phyloP scores from a whole-genome alignment of 1,140 invertebrate species.

The Holcopasites calliopsidis region DNA sequence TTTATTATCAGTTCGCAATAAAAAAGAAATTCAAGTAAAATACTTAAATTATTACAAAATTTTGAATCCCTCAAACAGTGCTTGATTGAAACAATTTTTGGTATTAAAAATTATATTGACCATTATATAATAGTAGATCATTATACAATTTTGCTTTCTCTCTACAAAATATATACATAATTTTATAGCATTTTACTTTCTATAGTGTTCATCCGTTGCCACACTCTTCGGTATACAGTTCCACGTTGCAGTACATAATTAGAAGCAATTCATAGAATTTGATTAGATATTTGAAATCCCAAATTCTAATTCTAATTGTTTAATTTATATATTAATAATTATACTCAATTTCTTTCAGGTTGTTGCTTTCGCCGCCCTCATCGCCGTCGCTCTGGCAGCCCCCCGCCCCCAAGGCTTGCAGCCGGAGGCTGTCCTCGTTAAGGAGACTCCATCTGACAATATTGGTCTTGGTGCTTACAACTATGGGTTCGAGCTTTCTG shows the following conservation, averaged over 20 bases:
- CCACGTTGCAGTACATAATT: neutral
- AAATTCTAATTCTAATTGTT: neutral
- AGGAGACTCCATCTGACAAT: conserved; percentile 70
- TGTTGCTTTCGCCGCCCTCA: conserved; percentile 64
- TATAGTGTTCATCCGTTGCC: no score
- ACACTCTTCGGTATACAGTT: no score
- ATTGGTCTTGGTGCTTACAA: conserved; percentile 75
- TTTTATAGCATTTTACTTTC: no score
- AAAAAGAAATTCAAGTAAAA: neutral
- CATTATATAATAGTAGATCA: no score
- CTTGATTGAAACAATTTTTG: no score
- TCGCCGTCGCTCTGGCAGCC: conserved; percentile 69
- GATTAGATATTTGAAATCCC: neutral
- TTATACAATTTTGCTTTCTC: no score
- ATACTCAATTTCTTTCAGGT: conserved; percentile 48
- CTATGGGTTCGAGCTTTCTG: conserved; percentile 81
- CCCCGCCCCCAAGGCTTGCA: conserved; percentile 29
- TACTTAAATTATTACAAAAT: neutral
- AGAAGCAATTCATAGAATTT: no score
- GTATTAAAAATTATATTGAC: no score
- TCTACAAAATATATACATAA: no score
- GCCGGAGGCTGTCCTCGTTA: conserved; percentile 63
- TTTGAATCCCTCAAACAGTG: no score
- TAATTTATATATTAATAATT: neutral
- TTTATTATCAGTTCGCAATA: neutral